Conservation (phyloP, 2,888 invertebrate species). For the Synergus japonicus region DNA sequence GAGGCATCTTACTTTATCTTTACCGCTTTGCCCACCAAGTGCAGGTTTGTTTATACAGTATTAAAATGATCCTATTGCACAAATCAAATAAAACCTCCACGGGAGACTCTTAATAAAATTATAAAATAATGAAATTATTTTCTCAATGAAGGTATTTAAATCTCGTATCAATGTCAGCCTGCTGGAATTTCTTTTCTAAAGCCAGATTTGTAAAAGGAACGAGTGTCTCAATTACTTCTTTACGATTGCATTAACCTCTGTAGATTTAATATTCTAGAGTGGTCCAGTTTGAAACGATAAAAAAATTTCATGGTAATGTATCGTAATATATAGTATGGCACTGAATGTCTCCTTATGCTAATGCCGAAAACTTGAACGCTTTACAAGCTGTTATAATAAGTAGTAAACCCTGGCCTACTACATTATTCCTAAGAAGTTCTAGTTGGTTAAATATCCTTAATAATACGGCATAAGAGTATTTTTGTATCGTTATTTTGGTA, state of each 20-base stretch:
- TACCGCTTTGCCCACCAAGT: constrained; percentile 17
- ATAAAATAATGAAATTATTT: not conserved
- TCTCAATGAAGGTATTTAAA: not conserved
- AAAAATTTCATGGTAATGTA: constrained; percentile 7
- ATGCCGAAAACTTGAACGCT: not conserved
- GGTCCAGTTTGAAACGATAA: constrained; percentile 13
- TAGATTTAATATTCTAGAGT: constrained; percentile 1
- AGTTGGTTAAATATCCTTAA: not conserved
- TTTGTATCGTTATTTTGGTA: not conserved
- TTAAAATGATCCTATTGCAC: constrained; percentile 15
- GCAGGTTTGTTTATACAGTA: constrained; percentile 25
- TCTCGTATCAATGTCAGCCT: not conserved
- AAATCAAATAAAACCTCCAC: not conserved
- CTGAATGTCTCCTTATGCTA: constrained; percentile 20
- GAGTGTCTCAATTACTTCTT: not conserved
- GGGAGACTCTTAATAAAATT: not conserved
- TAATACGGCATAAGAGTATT: not conserved
- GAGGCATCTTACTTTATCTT: constrained; percentile 23
- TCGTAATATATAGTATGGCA: not conserved
- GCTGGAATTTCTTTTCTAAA: not conserved
- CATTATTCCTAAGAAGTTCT: not conserved
- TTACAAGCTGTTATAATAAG: not conserved
- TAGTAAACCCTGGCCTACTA: not conserved
- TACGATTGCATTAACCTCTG: constrained; percentile 12
- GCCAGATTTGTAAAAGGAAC: not conserved